Conservation (phyloP, 1,140 invertebrate species). For the Plectrocnemia conspersa region DNA sequence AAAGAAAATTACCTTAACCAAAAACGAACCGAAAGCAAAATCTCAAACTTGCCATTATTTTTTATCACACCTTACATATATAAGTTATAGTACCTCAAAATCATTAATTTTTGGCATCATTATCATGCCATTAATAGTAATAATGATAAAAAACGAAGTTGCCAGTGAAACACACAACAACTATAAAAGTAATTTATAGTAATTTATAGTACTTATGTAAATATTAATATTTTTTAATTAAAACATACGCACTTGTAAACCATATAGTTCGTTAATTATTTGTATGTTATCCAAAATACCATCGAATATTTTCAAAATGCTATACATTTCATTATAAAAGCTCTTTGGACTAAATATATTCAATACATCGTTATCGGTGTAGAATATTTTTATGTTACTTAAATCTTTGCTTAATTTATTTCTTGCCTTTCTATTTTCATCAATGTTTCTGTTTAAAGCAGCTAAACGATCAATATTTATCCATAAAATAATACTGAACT, state of each 20-base stretch:
- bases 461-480: not conserved
- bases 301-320: not conserved
- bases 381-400: not conserved
- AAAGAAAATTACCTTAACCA: too few relatives aligned
- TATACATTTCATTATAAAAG: not conserved
- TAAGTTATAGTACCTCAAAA: not conserved
- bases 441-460: not conserved
- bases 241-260: not conserved
- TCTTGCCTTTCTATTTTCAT: not conserved
- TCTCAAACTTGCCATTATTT: not conserved
- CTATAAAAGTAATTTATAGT: not conserved
- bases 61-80: not conserved
- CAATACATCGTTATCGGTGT: not conserved
- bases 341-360: not conserved
- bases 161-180: not conserved
- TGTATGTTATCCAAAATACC: not conserved
- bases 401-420: not conserved
- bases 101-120: not conserved
- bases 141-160: not conserved
- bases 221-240: not conserved
- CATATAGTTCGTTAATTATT: not conserved
- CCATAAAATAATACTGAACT: not conserved
- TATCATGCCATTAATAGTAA: not conserved
- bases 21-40: not conserved
- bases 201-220: not conserved